These are phyloP conservation scores for Rhynchomys soricoides DNA, from an alignment of 2,113 vertebrate genomes.

Conservation along the genomic window DNA sequence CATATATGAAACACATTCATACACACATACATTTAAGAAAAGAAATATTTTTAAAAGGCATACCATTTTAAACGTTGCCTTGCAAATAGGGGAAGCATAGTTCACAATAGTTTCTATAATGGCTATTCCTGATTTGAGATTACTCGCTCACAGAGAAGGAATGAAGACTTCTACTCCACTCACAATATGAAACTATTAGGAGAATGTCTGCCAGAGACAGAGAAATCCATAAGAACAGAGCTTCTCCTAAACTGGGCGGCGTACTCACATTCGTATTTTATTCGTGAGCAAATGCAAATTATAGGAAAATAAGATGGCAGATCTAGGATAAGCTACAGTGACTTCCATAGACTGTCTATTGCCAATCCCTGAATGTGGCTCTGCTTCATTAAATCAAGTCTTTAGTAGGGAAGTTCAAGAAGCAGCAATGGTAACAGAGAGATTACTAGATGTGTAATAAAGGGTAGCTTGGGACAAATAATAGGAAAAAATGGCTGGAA, in stretches of 20 bases:
- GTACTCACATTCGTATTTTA: neutral
- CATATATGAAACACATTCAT: no score
- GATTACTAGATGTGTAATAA: neutral
- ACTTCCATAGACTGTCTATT: neutral
- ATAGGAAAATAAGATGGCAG: neutral
- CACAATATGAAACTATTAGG: neutral
- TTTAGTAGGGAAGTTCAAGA: neutral
- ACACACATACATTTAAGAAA: neutral
- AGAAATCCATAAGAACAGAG: neutral
- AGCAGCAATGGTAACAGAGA: neutral
- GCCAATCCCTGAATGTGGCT: neutral
- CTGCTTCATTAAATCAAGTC: neutral
- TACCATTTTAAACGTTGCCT: neutral
- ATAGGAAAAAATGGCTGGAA: neutral
- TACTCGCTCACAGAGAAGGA: neutral
- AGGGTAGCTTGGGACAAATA: neutral
- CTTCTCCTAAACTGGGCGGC: neutral
- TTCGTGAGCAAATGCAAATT: constrained; percentile 19
- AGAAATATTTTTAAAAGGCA: neutral
- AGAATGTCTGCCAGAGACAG: neutral
- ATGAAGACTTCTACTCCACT: neutral
- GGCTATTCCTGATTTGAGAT: neutral
- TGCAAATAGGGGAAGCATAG: neutral
- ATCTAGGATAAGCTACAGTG: neutral
- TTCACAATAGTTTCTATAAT: neutral